These are phyloP conservation scores for Heliornis fulica DNA, from an alignment of 2,113 vertebrate species.

Conservation along the genomic window DNA sequence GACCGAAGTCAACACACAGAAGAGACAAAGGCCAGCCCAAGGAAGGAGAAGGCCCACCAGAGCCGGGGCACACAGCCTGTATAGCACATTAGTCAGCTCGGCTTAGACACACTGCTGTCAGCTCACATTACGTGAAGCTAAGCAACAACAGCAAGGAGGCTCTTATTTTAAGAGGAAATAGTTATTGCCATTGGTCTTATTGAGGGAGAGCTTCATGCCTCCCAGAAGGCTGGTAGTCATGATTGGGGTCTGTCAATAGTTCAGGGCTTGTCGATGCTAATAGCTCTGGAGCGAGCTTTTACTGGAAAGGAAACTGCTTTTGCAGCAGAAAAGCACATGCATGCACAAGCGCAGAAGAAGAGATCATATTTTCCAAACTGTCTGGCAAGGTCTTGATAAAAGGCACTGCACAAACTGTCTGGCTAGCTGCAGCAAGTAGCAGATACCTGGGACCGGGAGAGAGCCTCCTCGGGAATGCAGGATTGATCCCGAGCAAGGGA, in stretches of 20 bases:
- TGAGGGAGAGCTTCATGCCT: background rate
- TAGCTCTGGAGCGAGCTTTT: background rate
- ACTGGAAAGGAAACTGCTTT: slow-evolving; percentile 30
- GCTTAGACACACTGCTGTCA: background rate
- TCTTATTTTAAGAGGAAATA: background rate
- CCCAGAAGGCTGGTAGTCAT: background rate
- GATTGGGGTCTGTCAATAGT: background rate
- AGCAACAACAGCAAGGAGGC: background rate
- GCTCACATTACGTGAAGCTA: background rate
- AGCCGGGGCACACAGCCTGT: background rate
- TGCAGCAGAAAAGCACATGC: background rate
- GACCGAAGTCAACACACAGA: background rate
- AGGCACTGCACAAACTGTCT: background rate
- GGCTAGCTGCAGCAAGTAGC: background rate
- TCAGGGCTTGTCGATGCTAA: background rate
- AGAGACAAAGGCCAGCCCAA: background rate
- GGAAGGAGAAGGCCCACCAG: background rate
- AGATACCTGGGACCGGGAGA: background rate
- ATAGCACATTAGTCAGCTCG: background rate
- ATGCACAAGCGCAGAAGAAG: background rate
- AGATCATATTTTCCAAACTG: slow-evolving; percentile 41
- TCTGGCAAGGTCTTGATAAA: slow-evolving; percentile 21
- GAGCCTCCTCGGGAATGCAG: background rate
- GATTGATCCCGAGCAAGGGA: background rate
- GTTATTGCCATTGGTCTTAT: background rate